These are phyloP conservation scores for Maylandia zebra DNA, from an alignment of 2,113 vertebrate genomes.

Conservation along the genomic window DNA sequence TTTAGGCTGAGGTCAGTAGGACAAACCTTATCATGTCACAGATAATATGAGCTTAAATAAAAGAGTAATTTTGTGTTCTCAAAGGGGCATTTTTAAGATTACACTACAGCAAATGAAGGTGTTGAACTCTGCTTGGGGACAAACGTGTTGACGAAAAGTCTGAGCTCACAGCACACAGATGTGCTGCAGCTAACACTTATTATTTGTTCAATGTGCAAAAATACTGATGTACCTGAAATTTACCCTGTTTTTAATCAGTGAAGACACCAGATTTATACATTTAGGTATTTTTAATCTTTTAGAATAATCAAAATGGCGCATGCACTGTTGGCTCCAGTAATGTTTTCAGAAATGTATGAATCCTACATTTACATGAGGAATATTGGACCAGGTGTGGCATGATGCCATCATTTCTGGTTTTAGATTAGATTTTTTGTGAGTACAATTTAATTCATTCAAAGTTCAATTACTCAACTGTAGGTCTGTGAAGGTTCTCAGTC, in stretches of 20 bases:
- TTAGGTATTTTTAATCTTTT: not conserved
- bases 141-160: not conserved
- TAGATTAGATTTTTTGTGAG: fast-evolving
- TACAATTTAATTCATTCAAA: not conserved
- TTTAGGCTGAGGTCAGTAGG: not conserved
- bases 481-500: not conserved
- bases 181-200: not conserved
- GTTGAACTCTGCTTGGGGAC: not conserved
- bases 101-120: not conserved
- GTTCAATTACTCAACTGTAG: not conserved
- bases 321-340: not conserved
- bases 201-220: not conserved
- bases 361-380: not conserved
- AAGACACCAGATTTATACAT: not conserved
- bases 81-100: not conserved
- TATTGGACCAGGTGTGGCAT: not conserved
- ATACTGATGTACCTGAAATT: not conserved
- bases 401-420: not conserved
- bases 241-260: not conserved
- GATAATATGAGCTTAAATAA: not conserved
- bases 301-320: not conserved
- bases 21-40: not conserved
- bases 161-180: not conserved
- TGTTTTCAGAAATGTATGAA: not conserved
- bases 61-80: not conserved